Percentiles rank a stretch among this genome's conserved stretches.
phyloP scores from a whole-genome alignment of 2,888 invertebrate species.

The Polietes domitor region DNA sequence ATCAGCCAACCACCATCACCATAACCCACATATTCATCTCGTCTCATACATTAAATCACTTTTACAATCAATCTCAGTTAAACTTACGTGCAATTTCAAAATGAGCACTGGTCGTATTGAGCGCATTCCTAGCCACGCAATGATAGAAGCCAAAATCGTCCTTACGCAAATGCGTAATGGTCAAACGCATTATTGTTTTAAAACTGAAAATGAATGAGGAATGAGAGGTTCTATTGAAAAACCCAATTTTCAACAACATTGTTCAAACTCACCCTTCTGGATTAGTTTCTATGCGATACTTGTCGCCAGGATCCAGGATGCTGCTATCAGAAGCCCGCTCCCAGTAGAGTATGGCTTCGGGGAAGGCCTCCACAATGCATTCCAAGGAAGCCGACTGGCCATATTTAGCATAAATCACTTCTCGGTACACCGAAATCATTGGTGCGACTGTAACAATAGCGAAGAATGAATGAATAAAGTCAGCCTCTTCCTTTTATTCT shows the following conservation, averaged over 20 bases:
- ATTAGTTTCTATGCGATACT: conserved; percentile 84
- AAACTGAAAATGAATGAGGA: conserved; percentile 75
- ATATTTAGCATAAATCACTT: conserved; percentile 87
- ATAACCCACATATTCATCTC: too few relatives aligned
- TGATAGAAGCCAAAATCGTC: conserved; percentile 89
- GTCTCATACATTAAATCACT: background rate
- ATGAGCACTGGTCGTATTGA: conserved; percentile 89
- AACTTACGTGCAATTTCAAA: conserved; percentile 85
- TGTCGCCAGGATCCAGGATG: conserved; percentile 85
- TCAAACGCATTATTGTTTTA: conserved; percentile 89
- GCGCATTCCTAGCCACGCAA: conserved; percentile 92
- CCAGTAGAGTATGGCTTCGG: conserved; percentile 93
- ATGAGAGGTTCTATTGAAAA: background rate
- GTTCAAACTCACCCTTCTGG: conserved; percentile 79
- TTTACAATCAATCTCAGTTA: conserved; percentile 12
- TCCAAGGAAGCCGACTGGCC: conserved; percentile 87
- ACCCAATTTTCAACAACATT: background rate
- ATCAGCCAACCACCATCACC: too few relatives aligned
- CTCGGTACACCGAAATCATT: conserved; percentile 89
- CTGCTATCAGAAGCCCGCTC: conserved; percentile 87
- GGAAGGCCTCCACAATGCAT: conserved; percentile 94
- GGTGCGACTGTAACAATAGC: conserved; percentile 87
- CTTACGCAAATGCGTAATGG: conserved; percentile 86
- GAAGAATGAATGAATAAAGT: background rate
- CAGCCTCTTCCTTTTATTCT: background rate